Evolutionary conservation across 92 coral and sea anemone genomes (phyloP), one percentile per base, ranked within the genome.

Genomic region (Paramuricea clavata): DNA sequence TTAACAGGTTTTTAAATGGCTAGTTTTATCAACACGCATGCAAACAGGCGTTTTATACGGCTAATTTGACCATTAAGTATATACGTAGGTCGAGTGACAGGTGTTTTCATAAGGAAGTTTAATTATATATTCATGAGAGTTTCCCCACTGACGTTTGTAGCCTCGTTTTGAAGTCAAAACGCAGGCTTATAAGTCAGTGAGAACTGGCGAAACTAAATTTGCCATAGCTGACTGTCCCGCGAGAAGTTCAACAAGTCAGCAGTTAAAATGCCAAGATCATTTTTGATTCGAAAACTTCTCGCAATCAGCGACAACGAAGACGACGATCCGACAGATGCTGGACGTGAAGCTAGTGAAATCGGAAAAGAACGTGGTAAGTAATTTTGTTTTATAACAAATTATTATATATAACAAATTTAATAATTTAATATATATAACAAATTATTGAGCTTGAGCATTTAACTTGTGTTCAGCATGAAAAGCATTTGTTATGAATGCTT

Each of bases 31-130:
- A 27, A 32, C 42, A 16, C 39, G 65, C 17, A 49, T 27, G 11
- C 36, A 76, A 49, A 49, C 68, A 52, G 39, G 42, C 82, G 52
- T 36, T 49, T 65, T 65, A 36, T 49, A 49, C 19, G 82, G 25
- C 82, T 76, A 76, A 76, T 76, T 76, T 76, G 82, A 76, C 68
- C 67, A 52, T 76, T 76, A 49, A 76, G 62, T 12, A 54, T 31
- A 27, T 44, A 52, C 5, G 64, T 31, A 76, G 21, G 43, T 76
- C 41, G 62, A 31, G 31, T 65, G 82, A 76, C 82, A 76, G 82
- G 82, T 76, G 82, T 76, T 76, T 76, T 31, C 82, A 36, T 49
- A 12, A 49, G 62, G 21, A 54, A 12, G 82, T 2, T 68, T 76
- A 76, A 76, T 76, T 76, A 23, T 54, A 43, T 65, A 33, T 54